phyloP scores from a whole-genome alignment of 2,113 vertebrate genomes.

The Dicerorhinus sumatrensis region DNA sequence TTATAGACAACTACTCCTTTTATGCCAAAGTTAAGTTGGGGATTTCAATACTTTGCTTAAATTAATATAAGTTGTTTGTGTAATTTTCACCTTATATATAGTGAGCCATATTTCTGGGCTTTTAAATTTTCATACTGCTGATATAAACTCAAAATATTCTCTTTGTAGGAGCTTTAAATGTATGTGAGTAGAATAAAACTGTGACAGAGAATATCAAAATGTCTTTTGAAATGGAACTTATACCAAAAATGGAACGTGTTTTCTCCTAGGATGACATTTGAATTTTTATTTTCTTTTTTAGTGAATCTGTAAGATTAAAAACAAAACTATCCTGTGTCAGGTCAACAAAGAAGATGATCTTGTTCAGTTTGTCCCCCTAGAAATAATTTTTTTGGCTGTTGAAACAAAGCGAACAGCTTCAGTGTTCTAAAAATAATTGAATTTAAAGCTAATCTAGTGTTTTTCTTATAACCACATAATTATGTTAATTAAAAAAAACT shows the following conservation, averaged over 20 bases:
- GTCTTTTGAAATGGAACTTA: conserved; percentile 61
- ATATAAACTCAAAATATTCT: conserved; percentile 34
- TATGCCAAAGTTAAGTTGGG: background rate
- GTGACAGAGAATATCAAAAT: conserved; percentile 54
- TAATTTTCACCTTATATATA: conserved; percentile 1
- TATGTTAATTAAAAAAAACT: conserved; percentile 63
- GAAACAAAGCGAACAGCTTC: conserved; percentile 38
- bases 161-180: conserved; percentile 19
- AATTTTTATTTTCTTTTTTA: conserved; percentile 51
- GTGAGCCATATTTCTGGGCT: background rate
- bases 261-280: conserved; percentile 3
- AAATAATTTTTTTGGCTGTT: conserved; percentile 51
- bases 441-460: conserved; percentile 62
- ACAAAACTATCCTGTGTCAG: background rate
- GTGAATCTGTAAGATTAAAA: conserved; percentile 5
- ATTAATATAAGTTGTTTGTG: conserved; percentile 25
- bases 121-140: conserved; percentile 45
- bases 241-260: conserved; percentile 28
- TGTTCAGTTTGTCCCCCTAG: conserved; percentile 13
- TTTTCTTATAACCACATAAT: conserved; percentile 65
- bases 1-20: background rate
- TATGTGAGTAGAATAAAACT: conserved; percentile 18
- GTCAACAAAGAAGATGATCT: conserved; percentile 41
- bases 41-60: conserved; percentile 39
- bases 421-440: conserved; percentile 55